These are phyloP conservation scores for Phortica variegata DNA, from an alignment of 1,140 invertebrate species.

Conservation along the genomic window DNA sequence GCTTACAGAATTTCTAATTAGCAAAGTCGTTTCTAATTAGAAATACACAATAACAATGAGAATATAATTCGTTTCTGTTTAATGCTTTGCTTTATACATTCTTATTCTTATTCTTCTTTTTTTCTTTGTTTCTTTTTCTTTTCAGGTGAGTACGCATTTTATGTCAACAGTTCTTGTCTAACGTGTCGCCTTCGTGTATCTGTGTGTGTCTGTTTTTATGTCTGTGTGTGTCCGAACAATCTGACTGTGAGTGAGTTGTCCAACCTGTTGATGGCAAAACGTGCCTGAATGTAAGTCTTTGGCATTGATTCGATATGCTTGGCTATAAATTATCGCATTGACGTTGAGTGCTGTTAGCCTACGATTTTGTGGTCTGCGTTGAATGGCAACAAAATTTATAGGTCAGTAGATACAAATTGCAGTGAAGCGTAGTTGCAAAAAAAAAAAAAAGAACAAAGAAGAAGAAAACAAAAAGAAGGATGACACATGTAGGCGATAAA, in stretches of 20 bases:
- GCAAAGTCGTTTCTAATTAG: too few species aligned
- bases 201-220: slow-evolving; percentile 13
- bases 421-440: slow-evolving; percentile 2
- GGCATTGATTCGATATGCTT: too few species aligned
- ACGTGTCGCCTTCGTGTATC: too few species aligned
- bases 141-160: slow-evolving; percentile 28
- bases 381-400: slow-evolving; percentile 53
- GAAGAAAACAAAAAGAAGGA: neutral
- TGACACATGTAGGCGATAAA: too few species aligned
- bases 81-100: too few species aligned
- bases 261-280: slow-evolving; percentile 47
- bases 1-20: too few species aligned
- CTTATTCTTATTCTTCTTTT: neutral
- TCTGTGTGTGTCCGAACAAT: slow-evolving; percentile 38
- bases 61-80: too few species aligned
- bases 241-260: slow-evolving; percentile 33
- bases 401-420: slow-evolving; percentile 57
- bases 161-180: slow-evolving; percentile 30
- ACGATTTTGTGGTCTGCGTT: neutral
- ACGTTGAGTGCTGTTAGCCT: slow-evolving; percentile 6
- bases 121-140: slow-evolving; percentile 30
- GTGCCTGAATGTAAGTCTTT: too few species aligned
- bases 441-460: neutral
- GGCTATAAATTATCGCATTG: slow-evolving; percentile 48
- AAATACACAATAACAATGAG: too few species aligned